Base-by-base conservation (phyloP, 2,888 invertebrate species). In the Reticulitermes lucifugus region DNA sequence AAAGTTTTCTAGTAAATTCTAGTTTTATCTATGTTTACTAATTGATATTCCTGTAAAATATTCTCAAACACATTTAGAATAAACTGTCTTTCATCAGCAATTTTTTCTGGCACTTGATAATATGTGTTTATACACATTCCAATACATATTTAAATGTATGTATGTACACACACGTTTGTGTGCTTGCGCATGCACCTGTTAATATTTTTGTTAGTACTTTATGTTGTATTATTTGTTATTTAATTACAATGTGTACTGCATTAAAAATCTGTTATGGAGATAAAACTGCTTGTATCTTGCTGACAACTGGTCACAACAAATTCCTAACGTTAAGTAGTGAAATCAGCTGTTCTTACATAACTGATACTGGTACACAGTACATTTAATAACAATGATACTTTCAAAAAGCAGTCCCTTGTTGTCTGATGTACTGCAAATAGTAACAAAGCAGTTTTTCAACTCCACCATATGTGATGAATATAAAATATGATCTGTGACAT, bases 21-120 rank as follows among this genome's bases (percentile, higher is more conserved):
- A 18, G n/a, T 41, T 65, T 81, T 41, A 70, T 35, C n/a, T n/a
- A 25, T 70, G 70, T 35, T 80, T 60, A 25, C 25, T 35, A 41
- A 70, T 14, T 70, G 65, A 60, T 81, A 81, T 70, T 81, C 21
- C 70, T 81, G 65, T 35, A 81, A 81, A 81, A 81, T 81, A 70
- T 81, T 81, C 70, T 60, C 65, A 81, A 81, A 60, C 81, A 81
- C 81, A 70, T 81, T 81, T 81, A 81, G 81, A 81, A 81, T 81
- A 81, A 46, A 81, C 81, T 70, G 22, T 43, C 70, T 70, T 80
- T 81, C 65, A 43, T 65, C 43, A 65, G 35, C 70, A 81, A 81
- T 25, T 81, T 81, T 81, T 81, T 65, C 81, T 25, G 81, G 81
- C 81, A 81, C 81, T 81, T 81, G 81, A 59, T 70, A 81, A 81